Base-by-base conservation (phyloP, 2,113 vertebrate species). In the Grus americana region DNA sequence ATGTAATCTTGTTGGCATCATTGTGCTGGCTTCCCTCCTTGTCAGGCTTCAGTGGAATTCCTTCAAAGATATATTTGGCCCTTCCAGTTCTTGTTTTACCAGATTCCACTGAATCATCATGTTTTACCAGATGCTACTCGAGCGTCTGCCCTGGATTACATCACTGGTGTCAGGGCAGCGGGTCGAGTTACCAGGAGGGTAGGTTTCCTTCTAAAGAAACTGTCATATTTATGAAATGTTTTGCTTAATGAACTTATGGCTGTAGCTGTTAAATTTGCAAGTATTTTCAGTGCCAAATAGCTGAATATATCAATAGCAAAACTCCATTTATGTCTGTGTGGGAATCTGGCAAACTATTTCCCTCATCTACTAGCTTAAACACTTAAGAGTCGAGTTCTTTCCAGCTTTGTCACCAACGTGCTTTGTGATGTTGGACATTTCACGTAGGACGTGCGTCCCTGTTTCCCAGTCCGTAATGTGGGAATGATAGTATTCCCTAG, bases 61-160 rank as follows among this genome's bases (percentile, higher is more conserved):
- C 54, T 95, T 95, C 84, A 85, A 94, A 94, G 86, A 93, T 29
- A 15, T 91, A 27, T 79, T 95, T 93, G 12, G 19, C 26, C 54
- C 61, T 95, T 95, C 42, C 83, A 92, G 54, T 68, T 89, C 91
- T 91, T 96, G 82, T 93, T 96, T 93, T 94, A 97, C 70, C 61
- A 70, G 90, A 96, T 97, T 94, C 89, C 91, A 91, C 92, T 90
- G 86, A 95, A 95, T 97, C 94, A 95, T 97, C 89, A 79, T 66
- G 27, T 95, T 95, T 94, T 92, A 76, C 86, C 94, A 97, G 91
- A 91, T 91, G 89, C 95, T 96, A 15, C 92, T 95, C 0, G 76
- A 87, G 76, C 54, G 66, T 92, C 80, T 94, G 91, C 78, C 66
- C 84, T 95, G 94, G 36, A 92, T 97, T 96, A 89, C 95, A 76